phyloP scores from a whole-genome alignment of 2,888 invertebrate genomes.

The Agonopterix subpropinquella region DNA sequence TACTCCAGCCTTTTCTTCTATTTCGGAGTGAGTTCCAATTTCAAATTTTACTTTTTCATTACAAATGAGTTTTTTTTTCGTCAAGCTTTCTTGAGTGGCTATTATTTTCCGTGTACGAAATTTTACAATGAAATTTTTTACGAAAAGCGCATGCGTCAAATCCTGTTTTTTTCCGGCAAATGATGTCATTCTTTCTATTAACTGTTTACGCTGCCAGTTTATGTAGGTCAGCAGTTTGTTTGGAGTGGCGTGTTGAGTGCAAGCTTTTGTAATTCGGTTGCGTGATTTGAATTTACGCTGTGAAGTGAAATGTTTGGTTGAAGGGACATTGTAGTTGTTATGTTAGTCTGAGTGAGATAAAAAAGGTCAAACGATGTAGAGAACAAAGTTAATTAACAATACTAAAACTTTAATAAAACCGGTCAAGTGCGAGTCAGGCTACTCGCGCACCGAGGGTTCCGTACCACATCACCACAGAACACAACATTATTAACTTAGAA shows the following conservation, averaged over 20 bases:
- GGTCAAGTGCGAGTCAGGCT: too few relatives aligned
- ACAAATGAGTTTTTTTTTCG: constrained; percentile 1
- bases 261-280: constrained; percentile 10
- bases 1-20: constrained; percentile 33
- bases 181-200: constrained; percentile 22
- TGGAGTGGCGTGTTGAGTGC: constrained; percentile 9
- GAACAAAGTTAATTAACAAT: too few relatives aligned
- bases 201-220: constrained; percentile 18
- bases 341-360: too few relatives aligned
- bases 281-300: neutral
- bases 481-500: too few relatives aligned
- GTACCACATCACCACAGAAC: too few relatives aligned
- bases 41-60: neutral
- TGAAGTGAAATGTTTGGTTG: neutral
- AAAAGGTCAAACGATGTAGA: too few relatives aligned
- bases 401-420: too few relatives aligned
- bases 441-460: too few relatives aligned
- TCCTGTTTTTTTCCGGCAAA: constrained; percentile 17
- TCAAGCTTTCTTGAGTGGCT: neutral
- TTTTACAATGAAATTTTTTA: constrained; percentile 5
- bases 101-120: constrained; percentile 2
- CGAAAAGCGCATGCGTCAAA: constrained; percentile 20
- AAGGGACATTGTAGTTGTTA: neutral
- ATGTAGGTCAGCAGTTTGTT: constrained; percentile 19
- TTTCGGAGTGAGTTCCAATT: constrained; percentile 48